phyloP scores from a whole-genome alignment of 2,113 vertebrate species.

The Ammodytes dubius region DNA sequence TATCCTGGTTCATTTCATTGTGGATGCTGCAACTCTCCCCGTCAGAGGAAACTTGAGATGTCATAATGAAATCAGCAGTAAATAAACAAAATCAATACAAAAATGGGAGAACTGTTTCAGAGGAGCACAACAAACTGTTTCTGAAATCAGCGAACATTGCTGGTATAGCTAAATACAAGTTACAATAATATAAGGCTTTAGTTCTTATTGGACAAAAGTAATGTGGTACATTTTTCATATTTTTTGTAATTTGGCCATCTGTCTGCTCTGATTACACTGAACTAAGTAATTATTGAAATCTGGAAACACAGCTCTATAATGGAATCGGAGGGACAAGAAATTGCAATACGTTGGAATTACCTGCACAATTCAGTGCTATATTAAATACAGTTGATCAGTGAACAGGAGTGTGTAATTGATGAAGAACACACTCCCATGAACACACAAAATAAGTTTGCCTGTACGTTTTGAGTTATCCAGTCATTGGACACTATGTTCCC shows the following conservation, averaged over 20 bases:
- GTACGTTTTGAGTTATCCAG: slow-evolving; percentile 55
- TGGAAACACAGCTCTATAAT: too few species aligned
- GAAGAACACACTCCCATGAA: not conserved
- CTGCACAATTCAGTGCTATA: too few species aligned
- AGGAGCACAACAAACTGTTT: not conserved
- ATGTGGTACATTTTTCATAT: too few species aligned
- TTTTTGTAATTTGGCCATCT: too few species aligned
- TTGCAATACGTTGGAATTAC: too few species aligned
- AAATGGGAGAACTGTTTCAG: not conserved
- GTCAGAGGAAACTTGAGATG: slow-evolving; percentile 20
- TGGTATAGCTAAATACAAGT: not conserved
- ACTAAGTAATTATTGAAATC: too few species aligned
- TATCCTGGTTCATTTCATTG: slow-evolving; percentile 58
- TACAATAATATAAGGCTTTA: not conserved
- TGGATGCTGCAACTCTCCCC: slow-evolving; percentile 20
- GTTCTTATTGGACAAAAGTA: too few species aligned
- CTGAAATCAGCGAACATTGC: not conserved
- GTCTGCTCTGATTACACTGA: too few species aligned
- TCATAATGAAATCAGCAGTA: slow-evolving; percentile 26
- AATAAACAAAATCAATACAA: not conserved
- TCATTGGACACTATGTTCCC: slow-evolving; percentile 83
- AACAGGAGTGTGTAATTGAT: too few species aligned
- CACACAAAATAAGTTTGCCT: not conserved
- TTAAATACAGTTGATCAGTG: not conserved
- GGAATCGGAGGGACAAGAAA: too few species aligned